Percentiles rank a stretch among this genome's conserved stretches.
Evolutionary conservation across 1,140 invertebrate genomes (phyloP).

Genomic region (Sarcophaga peregrina): DNA sequence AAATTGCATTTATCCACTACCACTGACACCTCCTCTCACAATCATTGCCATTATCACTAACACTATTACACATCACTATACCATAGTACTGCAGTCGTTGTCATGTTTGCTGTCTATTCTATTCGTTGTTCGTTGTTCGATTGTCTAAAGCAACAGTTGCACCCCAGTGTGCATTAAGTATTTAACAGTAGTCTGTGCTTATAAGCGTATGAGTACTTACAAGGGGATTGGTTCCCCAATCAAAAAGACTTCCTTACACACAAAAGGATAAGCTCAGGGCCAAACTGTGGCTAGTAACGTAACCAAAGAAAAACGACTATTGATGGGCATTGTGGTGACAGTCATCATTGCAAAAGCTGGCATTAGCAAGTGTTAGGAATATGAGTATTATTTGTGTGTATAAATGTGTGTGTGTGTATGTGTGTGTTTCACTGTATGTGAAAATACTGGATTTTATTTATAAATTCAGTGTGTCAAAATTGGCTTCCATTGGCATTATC

Average conservation of each 20-base stretch:
- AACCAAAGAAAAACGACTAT: too few relatives aligned
- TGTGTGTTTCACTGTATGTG: not conserved
- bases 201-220: not conserved
- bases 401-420: not conserved
- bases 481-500: slow-evolving; percentile 36
- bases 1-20: not conserved
- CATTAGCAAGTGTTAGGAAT: too few relatives aligned
- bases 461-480: slow-evolving; percentile 30
- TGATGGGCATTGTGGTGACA: too few relatives aligned
- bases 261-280: too few relatives aligned
- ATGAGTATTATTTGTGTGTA: too few relatives aligned
- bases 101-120: slow-evolving; percentile 24
- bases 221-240: not conserved
- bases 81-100: not conserved
- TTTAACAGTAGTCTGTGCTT: not conserved
- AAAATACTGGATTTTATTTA: not conserved
- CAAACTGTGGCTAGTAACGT: too few relatives aligned
- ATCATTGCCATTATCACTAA: not conserved
- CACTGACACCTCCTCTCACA: not conserved
- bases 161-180: not conserved
- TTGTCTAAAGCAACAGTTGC: slow-evolving; percentile 35
- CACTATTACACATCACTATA: too few relatives aligned
- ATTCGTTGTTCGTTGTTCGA: not conserved
- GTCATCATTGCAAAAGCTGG: too few relatives aligned
- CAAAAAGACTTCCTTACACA: too few relatives aligned